These are phyloP conservation scores for Sinelater perroti DNA, from an alignment of 2,888 invertebrate genomes.

Conservation along the genomic window DNA sequence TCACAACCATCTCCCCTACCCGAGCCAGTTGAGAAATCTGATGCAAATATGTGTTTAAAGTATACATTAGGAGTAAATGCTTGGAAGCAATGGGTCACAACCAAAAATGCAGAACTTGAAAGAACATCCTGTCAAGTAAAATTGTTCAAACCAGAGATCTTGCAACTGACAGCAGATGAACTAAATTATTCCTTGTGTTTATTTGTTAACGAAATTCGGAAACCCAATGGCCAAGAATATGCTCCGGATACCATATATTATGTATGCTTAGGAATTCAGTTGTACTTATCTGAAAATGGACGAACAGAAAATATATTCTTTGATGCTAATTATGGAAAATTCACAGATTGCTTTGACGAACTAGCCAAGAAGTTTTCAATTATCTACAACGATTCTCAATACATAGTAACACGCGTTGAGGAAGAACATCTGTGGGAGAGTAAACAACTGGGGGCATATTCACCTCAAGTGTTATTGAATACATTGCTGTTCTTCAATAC, in stretches of 20 bases:
- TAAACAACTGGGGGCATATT: conserved; percentile 95
- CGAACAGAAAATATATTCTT: conserved; percentile 96
- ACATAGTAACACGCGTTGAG: conserved; percentile 91
- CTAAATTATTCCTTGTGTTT: conserved; percentile 88
- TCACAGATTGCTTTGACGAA: conserved; percentile 90
- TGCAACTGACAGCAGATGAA: conserved; percentile 90
- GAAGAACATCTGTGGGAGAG: conserved; percentile 97
- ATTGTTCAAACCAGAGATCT: conserved; percentile 86
- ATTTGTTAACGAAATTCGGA: conserved; percentile 92
- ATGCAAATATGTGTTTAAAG: conserved; percentile 83
- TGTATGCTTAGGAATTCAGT: conserved; percentile 92
- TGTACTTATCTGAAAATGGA: conserved; percentile 92
- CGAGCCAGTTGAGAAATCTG: conserved; percentile 81
- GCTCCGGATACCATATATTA: conserved; percentile 96
- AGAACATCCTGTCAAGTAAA: conserved; percentile 80
- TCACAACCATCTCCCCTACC: conserved; percentile 67
- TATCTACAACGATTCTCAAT: conserved; percentile 84
- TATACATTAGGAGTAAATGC: conserved; percentile 94
- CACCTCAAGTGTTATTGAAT: conserved; percentile 90
- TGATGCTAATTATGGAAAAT: conserved; percentile 90
- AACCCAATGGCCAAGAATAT: conserved; percentile 91
- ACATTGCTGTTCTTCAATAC: conserved; percentile 97
- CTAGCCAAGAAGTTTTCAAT: conserved; percentile 86
- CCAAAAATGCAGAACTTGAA: conserved; percentile 87
- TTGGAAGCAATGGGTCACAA: conserved; percentile 93